Conservation (phyloP, 92 coral and sea anemone genomes). For the Anthopleura xanthogrammica region DNA sequence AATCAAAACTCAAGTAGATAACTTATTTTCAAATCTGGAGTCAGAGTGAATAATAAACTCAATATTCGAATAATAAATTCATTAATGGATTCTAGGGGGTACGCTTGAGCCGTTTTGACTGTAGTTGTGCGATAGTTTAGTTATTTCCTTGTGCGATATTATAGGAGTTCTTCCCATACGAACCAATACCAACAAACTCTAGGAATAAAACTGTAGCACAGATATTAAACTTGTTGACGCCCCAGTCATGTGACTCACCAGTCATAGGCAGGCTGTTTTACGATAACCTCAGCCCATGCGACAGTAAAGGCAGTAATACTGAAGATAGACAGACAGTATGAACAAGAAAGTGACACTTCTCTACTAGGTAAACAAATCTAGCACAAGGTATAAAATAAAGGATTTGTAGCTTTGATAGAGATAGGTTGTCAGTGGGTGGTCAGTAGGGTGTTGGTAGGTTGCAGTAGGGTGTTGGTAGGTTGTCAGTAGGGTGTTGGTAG, state of each 20-base stretch:
- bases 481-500: background rate
- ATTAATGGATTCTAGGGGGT: too few relatives aligned
- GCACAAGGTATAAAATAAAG: too few relatives aligned
- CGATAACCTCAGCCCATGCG: background rate
- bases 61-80: too few relatives aligned
- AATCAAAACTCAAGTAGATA: too few relatives aligned
- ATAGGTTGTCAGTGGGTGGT: background rate
- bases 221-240: background rate
- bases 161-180: background rate
- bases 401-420: background rate
- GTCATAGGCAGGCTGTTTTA: background rate
- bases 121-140: too few relatives aligned
- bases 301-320: background rate
- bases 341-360: background rate
- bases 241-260: background rate
- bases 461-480: background rate
- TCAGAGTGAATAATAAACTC: too few relatives aligned
- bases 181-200: background rate
- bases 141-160: background rate
- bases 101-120: too few relatives aligned
- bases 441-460: background rate
- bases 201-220: background rate
- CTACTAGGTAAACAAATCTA: background rate
- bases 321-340: background rate
- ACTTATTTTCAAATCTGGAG: too few relatives aligned